These are phyloP conservation scores for Leptopilina myrica DNA, from an alignment of 2,888 invertebrate genomes.

Conservation along the genomic window DNA sequence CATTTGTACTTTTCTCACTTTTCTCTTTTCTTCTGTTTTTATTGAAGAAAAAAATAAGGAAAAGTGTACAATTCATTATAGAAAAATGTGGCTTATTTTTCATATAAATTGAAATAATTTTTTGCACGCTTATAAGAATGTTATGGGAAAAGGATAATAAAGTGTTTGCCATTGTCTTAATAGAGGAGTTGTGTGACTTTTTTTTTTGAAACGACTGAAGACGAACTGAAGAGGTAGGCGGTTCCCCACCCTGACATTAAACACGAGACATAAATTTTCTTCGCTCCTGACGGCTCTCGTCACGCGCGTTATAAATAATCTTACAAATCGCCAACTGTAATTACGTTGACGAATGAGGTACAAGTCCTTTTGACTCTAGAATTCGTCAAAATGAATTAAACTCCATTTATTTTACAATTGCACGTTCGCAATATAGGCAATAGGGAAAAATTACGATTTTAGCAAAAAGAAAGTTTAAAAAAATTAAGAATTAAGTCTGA, in stretches of 20 bases:
- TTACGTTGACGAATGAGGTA: conserved; percentile 28
- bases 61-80: no score
- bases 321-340: conserved; percentile 19
- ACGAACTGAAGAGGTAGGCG: conserved; percentile 1
- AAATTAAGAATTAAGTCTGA: no score
- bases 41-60: no score
- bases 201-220: conserved; percentile 1
- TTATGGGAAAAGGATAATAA: no score
- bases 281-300: conserved; percentile 24
- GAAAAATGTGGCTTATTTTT: no score
- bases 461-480: no score
- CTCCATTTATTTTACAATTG: background rate
- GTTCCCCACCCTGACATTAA: conserved; percentile 8
- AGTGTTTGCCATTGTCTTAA: no score
- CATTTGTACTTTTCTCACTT: no score
- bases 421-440: background rate
- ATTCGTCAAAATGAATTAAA: background rate
- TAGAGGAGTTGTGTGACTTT: background rate
- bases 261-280: conserved; percentile 28
- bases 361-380: conserved; percentile 10
- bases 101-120: no score
- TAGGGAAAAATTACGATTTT: background rate
- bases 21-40: no score
- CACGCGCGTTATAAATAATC: conserved; percentile 31
- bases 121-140: no score